These are phyloP conservation scores for Diadumene lineata DNA, from an alignment of 92 coral and sea anemone species.

Conservation along the genomic window DNA sequence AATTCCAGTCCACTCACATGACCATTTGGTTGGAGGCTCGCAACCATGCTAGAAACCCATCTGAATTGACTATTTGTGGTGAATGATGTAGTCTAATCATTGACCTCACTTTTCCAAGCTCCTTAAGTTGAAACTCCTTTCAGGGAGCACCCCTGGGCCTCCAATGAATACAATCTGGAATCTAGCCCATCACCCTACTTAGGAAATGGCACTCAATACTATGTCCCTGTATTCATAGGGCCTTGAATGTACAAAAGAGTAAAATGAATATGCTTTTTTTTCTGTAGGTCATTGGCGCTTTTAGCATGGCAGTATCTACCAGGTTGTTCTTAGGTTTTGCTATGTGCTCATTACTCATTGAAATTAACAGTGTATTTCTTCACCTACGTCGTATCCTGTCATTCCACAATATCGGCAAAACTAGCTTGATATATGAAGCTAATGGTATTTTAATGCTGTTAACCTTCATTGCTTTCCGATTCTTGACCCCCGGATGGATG, in stretches of 20 bases:
- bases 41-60: too few relatives aligned
- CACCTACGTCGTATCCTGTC: slow-evolving; percentile 68
- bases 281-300: slow-evolving; percentile 72
- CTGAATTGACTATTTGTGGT: too few relatives aligned
- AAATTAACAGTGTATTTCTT: slow-evolving; percentile 84
- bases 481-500: slow-evolving; percentile 79
- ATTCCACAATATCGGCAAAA: slow-evolving; percentile 64
- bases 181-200: too few relatives aligned
- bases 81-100: too few relatives aligned
- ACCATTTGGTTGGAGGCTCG: too few relatives aligned
- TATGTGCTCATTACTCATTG: slow-evolving; percentile 75
- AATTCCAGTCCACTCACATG: too few relatives aligned
- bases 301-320: slow-evolving; percentile 52
- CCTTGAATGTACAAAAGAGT: not conserved
- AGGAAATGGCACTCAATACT: not conserved
- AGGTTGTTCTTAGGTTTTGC: slow-evolving; percentile 66
- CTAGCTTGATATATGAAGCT: slow-evolving; percentile 45
- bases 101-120: too few relatives aligned
- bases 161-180: too few relatives aligned
- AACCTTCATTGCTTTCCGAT: slow-evolving; percentile 78
- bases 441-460: slow-evolving; percentile 59
- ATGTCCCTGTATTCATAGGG: not conserved
- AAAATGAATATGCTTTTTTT: not conserved
- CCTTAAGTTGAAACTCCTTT: too few relatives aligned
- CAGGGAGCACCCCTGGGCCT: too few relatives aligned